These are phyloP conservation scores for Metridium senile DNA, from an alignment of 92 coral and sea anemone species.

Conservation along the genomic window DNA sequence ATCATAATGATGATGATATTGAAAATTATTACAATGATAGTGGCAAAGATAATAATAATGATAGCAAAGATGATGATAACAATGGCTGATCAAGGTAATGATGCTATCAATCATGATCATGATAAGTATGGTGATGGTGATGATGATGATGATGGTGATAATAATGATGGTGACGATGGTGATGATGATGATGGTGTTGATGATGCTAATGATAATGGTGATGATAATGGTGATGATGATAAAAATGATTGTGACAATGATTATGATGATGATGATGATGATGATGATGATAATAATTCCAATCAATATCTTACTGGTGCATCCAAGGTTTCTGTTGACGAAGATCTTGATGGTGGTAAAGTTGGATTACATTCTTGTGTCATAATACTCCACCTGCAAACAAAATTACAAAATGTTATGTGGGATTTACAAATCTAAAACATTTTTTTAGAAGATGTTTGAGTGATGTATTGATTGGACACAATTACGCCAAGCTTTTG, in stretches of 20 bases:
- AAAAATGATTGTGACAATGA: no score
- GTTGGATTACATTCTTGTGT: constrained; percentile 79
- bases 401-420: not conserved
- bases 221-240: not conserved
- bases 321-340: constrained; percentile 78
- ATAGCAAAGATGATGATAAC: not conserved
- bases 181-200: no score
- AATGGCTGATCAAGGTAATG: not conserved
- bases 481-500: no score
- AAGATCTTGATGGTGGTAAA: constrained; percentile 61
- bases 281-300: no score
- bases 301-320: constrained; percentile 67
- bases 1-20: not conserved
- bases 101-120: not conserved
- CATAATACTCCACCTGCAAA: constrained; percentile 93
- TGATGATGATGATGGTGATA: not conserved
- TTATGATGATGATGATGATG: no score
- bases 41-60: not conserved
- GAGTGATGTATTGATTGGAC: no score
- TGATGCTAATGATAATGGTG: not conserved
- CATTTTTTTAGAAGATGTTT: no score
- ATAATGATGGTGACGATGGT: no score
- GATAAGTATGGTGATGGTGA: not conserved
- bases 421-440: no score
- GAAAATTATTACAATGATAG: not conserved